Conservation (phyloP, 2,888 invertebrate species). For the Epsilonema sp. region DNA sequence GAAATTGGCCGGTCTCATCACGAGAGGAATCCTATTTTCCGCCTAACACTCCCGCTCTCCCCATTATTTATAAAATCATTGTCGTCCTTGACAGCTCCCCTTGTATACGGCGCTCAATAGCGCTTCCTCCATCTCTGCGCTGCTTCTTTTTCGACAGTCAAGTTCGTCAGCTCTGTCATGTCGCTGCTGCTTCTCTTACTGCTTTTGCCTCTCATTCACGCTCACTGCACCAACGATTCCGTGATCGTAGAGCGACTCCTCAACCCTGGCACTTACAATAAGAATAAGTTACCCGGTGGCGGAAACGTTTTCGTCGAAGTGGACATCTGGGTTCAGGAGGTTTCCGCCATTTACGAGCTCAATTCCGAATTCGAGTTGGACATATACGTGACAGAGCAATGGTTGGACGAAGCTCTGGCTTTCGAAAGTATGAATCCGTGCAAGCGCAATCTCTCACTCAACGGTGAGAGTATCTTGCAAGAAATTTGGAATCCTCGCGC, state of each 20-base stretch:
- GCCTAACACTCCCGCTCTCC: too few relatives aligned
- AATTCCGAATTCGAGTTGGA: conserved; percentile 28
- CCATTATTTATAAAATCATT: too few relatives aligned
- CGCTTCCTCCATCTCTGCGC: too few relatives aligned
- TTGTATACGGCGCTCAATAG: too few relatives aligned
- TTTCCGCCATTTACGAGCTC: conserved; percentile 28
- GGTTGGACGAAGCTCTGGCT: conserved; percentile 23
- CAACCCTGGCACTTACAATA: conserved; percentile 15
- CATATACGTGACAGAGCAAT: conserved; percentile 27
- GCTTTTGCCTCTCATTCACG: too few relatives aligned
- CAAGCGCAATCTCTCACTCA: conserved; percentile 17
- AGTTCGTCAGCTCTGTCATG: too few relatives aligned
- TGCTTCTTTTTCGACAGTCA: too few relatives aligned
- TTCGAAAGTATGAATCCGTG: conserved; percentile 25
- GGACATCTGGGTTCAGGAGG: conserved; percentile 30
- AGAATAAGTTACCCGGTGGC: conserved; percentile 16
- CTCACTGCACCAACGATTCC: not conserved
- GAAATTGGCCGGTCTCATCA: too few relatives aligned
- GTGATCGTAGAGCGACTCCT: not conserved
- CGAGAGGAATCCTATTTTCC: too few relatives aligned
- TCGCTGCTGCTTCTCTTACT: too few relatives aligned
- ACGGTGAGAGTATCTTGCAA: conserved; percentile 11
- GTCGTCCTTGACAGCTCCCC: too few relatives aligned
- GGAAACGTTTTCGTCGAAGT: conserved; percentile 22
- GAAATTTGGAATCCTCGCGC: conserved; percentile 26